Evolutionary conservation across 2,113 vertebrate genomes (phyloP).

Genomic region (Hylia prasina): DNA sequence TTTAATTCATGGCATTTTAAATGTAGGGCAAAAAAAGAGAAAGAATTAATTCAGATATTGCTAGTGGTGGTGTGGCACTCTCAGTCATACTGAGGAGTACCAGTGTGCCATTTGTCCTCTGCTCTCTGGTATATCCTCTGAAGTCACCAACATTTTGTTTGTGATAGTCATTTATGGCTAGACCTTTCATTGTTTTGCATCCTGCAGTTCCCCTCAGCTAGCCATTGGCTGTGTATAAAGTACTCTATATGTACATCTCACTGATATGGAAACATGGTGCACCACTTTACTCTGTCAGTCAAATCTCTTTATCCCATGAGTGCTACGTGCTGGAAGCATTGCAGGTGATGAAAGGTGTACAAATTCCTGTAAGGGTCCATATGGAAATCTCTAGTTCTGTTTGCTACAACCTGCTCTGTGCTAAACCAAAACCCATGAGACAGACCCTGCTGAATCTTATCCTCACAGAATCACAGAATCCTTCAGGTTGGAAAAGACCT

Average conservation of each 20-base stretch:
- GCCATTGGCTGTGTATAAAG: neutral
- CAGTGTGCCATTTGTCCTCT: neutral
- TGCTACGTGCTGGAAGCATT: rapidly evolving
- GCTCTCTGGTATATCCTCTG: neutral
- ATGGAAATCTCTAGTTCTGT: neutral
- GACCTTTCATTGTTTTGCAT: neutral
- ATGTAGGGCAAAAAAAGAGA: neutral
- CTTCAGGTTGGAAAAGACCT: neutral
- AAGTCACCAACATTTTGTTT: neutral
- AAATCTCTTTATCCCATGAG: neutral
- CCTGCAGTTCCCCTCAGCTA: neutral
- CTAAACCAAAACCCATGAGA: neutral
- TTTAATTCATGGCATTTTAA: neutral
- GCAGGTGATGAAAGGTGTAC: neutral
- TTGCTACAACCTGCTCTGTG: neutral
- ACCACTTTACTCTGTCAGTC: neutral
- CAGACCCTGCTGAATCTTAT: neutral
- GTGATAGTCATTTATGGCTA: neutral
- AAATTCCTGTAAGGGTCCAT: neutral
- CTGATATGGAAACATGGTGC: neutral
- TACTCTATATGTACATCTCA: neutral
- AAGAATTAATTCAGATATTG: neutral
- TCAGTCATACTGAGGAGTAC: neutral
- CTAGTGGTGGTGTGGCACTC: neutral
- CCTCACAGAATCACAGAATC: neutral